A percentile compares a stretch with the other conserved stretches of the same genome.
Conservation (phyloP, 2,797 vertebrate genomes). For the Myiothlypis coronata region DNA sequence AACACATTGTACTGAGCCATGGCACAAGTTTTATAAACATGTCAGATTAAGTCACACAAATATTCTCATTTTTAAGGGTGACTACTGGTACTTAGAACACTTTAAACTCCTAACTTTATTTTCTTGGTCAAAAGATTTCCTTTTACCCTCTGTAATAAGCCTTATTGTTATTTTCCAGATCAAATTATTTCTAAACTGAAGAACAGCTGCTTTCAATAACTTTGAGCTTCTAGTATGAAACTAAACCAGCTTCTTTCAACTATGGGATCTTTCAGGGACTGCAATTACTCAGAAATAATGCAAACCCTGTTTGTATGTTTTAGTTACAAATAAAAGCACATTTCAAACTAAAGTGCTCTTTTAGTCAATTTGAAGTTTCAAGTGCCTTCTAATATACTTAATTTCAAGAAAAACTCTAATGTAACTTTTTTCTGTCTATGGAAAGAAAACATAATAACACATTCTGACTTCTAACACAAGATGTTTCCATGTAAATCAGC, state of each 20-base stretch:
- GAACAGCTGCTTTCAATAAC: not conserved
- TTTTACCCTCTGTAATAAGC: not conserved
- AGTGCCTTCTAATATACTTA: not conserved
- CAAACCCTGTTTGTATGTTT: not conserved
- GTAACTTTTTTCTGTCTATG: not conserved
- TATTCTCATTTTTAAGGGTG: not conserved
- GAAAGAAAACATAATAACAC: not conserved
- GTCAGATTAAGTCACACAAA: not conserved
- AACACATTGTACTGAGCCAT: not conserved
- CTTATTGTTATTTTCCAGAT: not conserved
- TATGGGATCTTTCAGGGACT: not conserved
- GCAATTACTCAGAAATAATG: not conserved
- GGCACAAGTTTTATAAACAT: not conserved
- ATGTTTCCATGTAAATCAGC: not conserved
- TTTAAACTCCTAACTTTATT: not conserved
- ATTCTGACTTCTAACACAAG: not conserved
- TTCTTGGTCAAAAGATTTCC: slow-evolving; percentile 1
- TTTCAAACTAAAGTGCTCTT: not conserved
- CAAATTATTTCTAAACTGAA: not conserved
- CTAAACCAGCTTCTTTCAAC: not conserved
- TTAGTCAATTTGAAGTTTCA: not conserved
- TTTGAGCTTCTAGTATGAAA: not conserved
- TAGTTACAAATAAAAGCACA: not conserved
- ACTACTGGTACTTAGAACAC: not conserved
- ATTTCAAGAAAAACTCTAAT: not conserved